Percentiles rank a stretch among this genome's conserved stretches.
Conservation (phyloP, 1,140 invertebrate species). For the Drosophila subpulchrella region DNA sequence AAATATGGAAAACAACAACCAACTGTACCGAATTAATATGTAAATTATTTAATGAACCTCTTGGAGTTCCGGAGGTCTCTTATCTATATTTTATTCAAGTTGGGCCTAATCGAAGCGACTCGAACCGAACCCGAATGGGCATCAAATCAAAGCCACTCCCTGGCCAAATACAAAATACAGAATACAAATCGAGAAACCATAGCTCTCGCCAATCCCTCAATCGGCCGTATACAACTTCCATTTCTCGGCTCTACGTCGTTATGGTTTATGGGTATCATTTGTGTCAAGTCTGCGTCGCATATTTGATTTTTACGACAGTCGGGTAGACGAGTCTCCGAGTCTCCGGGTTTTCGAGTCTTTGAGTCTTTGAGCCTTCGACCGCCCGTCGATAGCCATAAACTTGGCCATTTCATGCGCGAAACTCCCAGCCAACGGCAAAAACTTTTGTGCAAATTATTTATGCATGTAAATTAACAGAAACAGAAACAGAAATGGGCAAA, state of each 20-base stretch:
- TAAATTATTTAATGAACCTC: conserved; percentile 27
- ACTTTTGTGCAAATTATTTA: conserved; percentile 61
- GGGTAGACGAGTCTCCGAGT: conserved; percentile 22
- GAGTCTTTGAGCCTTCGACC: conserved; percentile 17
- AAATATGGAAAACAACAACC: neutral
- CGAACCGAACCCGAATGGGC: conserved; percentile 2
- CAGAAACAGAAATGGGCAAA: conserved; percentile 1
- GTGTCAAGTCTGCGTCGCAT: conserved; percentile 49
- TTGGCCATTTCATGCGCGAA: conserved; percentile 63
- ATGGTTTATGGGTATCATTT: conserved; percentile 71
- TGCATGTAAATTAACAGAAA: conserved; percentile 66
- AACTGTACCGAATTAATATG: conserved; percentile 33
- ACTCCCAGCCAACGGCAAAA: conserved; percentile 19
- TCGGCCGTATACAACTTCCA: conserved; percentile 42
- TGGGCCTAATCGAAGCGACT: conserved; percentile 14
- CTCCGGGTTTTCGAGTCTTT: neutral
- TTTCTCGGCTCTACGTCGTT: conserved; percentile 35
- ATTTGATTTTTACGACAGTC: conserved; percentile 61
- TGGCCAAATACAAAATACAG: conserved; percentile 25
- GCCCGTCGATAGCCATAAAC: conserved; percentile 64
- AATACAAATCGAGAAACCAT: conserved; percentile 32
- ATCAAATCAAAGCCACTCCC: conserved; percentile 44
- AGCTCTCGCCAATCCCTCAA: conserved; percentile 49
- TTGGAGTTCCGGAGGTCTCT: neutral
- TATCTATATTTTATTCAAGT: conserved; percentile 29